Percentiles rank a stretch among this genome's conserved stretches.
These are phyloP conservation scores for Rhagonycha lutea DNA, from an alignment of 2,888 invertebrate genomes.

Conservation along the genomic window DNA sequence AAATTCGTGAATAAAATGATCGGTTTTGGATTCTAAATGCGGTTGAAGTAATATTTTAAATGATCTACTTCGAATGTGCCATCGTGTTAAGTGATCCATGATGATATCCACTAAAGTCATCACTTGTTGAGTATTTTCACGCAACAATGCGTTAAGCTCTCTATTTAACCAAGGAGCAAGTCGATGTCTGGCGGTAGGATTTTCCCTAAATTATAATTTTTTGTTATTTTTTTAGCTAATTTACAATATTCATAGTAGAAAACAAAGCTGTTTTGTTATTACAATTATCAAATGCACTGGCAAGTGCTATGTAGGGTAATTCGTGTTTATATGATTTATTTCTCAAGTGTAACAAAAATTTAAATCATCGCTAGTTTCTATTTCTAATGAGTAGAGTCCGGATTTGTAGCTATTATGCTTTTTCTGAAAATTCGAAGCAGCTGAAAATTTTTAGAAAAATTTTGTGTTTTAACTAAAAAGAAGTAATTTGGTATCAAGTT, in stretches of 20 bases:
- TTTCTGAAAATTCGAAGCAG: too few relatives aligned
- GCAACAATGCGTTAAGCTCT: slow-evolving; percentile 78
- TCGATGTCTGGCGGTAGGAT: slow-evolving; percentile 80
- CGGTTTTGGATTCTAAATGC: slow-evolving; percentile 72
- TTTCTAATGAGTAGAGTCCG: too few relatives aligned
- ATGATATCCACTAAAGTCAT: slow-evolving; percentile 70
- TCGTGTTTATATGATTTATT: not conserved
- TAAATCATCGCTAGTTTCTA: too few relatives aligned
- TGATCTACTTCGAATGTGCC: slow-evolving; percentile 68
- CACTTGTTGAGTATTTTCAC: slow-evolving; percentile 66
- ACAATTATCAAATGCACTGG: too few relatives aligned
- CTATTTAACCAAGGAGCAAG: slow-evolving; percentile 87
- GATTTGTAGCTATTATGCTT: too few relatives aligned
- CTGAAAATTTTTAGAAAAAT: too few relatives aligned
- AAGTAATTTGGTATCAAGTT: too few relatives aligned
- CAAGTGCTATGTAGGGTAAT: not conserved
- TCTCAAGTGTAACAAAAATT: not conserved
- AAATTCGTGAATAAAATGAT: slow-evolving; percentile 90
- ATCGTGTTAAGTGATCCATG: slow-evolving; percentile 67
- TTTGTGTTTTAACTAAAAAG: too few relatives aligned
- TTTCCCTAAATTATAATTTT: slow-evolving; percentile 59
- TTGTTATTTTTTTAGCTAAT: not conserved
- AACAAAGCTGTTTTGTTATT: not conserved
- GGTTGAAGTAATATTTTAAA: slow-evolving; percentile 73
- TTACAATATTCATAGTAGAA: slow-evolving; percentile 39